phyloP scores from a whole-genome alignment of 2,113 vertebrate species.

The Coptodon bakossiorum region DNA sequence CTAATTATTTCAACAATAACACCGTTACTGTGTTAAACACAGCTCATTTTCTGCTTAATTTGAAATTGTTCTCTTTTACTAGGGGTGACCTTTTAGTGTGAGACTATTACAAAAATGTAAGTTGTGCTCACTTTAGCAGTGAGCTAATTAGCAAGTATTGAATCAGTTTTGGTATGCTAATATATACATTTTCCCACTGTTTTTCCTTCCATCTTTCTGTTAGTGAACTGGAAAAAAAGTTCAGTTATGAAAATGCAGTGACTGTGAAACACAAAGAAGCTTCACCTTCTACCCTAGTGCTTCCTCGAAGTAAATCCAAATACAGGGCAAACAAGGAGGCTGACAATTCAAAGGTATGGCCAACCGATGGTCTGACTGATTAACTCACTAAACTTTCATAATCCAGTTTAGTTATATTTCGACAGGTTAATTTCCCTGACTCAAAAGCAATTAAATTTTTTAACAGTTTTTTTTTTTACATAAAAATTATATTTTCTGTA shows the following conservation, averaged over 20 bases:
- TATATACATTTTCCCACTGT: background rate
- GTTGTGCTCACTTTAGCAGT: background rate
- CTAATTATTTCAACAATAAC: background rate
- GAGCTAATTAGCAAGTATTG: background rate
- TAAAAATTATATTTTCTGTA: background rate
- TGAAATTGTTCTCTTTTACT: background rate
- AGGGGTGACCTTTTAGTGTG: background rate
- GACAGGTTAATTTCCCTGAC: background rate
- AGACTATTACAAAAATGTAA: background rate
- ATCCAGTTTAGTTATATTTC: fast-evolving
- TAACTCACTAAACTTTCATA: background rate
- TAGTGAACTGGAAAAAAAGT: background rate
- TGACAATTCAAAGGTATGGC: constrained; percentile 31
- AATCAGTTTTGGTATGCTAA: background rate
- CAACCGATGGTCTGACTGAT: background rate
- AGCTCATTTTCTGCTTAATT: background rate
- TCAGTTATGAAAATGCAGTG: background rate
- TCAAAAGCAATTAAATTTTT: background rate
- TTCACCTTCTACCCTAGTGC: background rate
- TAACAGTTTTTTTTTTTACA: background rate
- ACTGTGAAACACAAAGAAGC: background rate
- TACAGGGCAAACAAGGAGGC: background rate
- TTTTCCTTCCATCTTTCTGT: background rate
- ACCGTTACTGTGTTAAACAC: background rate
- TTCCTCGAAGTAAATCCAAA: background rate